These are phyloP conservation scores for Pholis gunnellus DNA, from an alignment of 2,113 vertebrate genomes.

Conservation along the genomic window DNA sequence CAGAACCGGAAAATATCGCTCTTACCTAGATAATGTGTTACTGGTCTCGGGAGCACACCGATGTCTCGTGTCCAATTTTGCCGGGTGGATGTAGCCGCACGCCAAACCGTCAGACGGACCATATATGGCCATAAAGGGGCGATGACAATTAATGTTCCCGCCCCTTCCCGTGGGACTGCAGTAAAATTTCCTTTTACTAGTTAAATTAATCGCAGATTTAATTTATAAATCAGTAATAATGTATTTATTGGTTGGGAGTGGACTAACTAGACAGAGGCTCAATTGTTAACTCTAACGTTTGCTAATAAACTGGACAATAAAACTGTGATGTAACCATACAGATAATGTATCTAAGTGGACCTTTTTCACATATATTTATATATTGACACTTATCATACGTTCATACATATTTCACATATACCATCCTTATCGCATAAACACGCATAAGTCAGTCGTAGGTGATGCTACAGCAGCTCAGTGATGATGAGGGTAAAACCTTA, in stretches of 20 bases:
- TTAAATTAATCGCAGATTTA: neutral
- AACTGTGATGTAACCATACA: neutral
- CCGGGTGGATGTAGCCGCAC: slow-evolving; percentile 75
- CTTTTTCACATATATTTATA: neutral
- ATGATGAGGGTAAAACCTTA: slow-evolving; percentile 36
- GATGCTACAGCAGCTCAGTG: slow-evolving; percentile 58
- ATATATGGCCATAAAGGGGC: slow-evolving; percentile 72
- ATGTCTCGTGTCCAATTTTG: slow-evolving; percentile 77
- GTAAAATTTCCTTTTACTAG: slow-evolving; percentile 4
- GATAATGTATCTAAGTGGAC: neutral
- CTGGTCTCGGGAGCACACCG: slow-evolving; percentile 61
- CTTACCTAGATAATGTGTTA: slow-evolving; percentile 59
- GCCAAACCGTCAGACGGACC: slow-evolving; percentile 68
- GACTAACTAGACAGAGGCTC: neutral
- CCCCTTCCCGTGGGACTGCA: slow-evolving; percentile 61
- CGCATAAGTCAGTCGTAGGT: slow-evolving; percentile 4
- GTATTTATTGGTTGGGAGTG: neutral
- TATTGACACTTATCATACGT: neutral
- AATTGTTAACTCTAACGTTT: neutral
- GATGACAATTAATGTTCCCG: neutral
- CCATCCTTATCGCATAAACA: neutral
- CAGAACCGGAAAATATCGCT: neutral
- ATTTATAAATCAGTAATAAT: neutral
- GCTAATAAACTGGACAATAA: neutral
- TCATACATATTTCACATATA: neutral